Evolutionary conservation across 1,140 invertebrate genomes (phyloP).

Genomic region (Platorchestia sp.): DNA sequence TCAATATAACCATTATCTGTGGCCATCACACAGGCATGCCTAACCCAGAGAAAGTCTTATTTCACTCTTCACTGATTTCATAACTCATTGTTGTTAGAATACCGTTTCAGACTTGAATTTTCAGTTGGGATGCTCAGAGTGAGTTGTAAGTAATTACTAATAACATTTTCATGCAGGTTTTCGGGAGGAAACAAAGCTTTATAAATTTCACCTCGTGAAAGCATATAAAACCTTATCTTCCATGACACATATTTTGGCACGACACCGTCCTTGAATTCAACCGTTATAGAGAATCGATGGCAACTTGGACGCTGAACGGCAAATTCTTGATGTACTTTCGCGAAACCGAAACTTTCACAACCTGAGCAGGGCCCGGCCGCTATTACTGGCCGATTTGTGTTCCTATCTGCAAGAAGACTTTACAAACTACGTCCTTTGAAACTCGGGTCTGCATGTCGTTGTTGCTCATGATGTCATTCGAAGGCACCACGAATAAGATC

Average conservation of each 20-base stretch:
- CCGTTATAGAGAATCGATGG: conserved; percentile 26
- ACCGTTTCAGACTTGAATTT: background rate
- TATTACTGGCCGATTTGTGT: background rate
- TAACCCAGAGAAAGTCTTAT: background rate
- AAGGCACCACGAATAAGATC: background rate
- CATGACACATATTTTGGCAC: background rate
- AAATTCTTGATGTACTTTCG: conserved; percentile 34
- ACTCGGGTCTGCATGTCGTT: background rate
- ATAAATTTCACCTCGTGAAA: background rate
- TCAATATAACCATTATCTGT: background rate
- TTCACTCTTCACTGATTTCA: background rate
- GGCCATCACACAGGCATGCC: background rate
- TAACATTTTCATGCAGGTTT: background rate
- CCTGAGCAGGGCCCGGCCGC: background rate
- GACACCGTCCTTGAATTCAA: background rate
- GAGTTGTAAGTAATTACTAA: background rate
- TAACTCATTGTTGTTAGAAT: background rate
- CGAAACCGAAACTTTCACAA: background rate
- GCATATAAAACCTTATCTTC: background rate
- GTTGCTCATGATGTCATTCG: background rate
- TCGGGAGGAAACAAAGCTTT: background rate
- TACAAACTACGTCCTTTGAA: background rate
- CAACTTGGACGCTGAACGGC: conserved; percentile 1
- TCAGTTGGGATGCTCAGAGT: background rate
- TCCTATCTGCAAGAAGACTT: background rate